Evolutionary conservation across 37 sponge, comb jelly and placozoan species (phyloP).

Genomic region (Agelas oroides): DNA sequence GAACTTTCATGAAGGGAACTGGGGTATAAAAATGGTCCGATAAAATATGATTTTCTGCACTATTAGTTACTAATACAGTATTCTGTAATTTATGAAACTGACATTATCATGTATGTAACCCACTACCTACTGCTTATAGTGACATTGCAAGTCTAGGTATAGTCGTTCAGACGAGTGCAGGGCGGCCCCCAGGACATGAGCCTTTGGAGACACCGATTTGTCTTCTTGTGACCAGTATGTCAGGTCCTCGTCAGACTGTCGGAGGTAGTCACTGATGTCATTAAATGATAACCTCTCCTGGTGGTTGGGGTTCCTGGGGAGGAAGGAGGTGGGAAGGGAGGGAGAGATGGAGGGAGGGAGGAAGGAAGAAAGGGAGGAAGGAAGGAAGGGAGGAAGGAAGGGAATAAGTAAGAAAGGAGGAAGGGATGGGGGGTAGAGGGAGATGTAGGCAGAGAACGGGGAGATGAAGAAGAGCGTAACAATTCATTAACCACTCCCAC

Average conservation of each 20-base stretch:
- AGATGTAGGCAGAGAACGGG: no score
- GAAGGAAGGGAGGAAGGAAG: no score
- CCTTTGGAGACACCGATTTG: not conserved
- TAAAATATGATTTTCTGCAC: no score
- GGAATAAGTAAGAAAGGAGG: no score
- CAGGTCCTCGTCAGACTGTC: not conserved
- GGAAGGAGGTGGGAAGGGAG: not conserved
- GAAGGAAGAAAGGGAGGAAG: not conserved
- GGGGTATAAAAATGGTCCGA: no score
- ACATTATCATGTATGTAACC: no score
- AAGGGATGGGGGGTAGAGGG: no score
- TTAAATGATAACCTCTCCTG: constrained; percentile 33
- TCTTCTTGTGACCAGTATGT: constrained; percentile 18
- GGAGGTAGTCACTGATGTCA: constrained; percentile 25
- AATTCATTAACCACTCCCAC: no score
- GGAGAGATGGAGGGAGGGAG: not conserved
- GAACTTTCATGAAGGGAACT: no score
- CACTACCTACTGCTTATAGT: constrained; percentile 15
- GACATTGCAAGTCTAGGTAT: constrained; percentile 19
- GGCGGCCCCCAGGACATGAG: constrained; percentile 19
- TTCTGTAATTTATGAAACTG: no score
- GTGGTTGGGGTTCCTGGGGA: constrained; percentile 22
- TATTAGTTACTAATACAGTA: no score
- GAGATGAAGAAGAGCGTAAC: no score
- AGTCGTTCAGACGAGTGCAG: constrained; percentile 9